Base-by-base conservation (phyloP, 92 coral and sea anemone genomes). In the Pocillopora meandrina region DNA sequence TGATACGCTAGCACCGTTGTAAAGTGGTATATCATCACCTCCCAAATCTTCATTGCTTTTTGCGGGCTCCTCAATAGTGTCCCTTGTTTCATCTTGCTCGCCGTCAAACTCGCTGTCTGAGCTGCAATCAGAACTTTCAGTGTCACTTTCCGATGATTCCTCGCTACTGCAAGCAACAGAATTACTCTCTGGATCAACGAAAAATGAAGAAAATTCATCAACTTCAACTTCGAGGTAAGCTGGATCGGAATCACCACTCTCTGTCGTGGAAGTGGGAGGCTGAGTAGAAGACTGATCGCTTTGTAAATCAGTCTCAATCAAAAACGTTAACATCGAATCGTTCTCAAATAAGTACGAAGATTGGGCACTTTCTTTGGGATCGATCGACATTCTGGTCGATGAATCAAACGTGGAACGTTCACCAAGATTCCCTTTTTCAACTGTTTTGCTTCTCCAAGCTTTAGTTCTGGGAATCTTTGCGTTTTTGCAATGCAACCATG, bases 1-100 rank as follows among this genome's bases (percentile, higher is more conserved):
- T 7, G 87, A 81, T 34, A 86, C 90, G 16, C 60, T 79, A 12
- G 90, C 82, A n/a, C 90, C 89, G 12, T 86, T 73, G 79, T 87
- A 89, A 16, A 87, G 74, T 10, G 89, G 88, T 20, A 87, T 80
- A 36, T 72, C 76, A 19, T 75, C 77, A 75, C 76, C 88, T 9
- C 19, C n/a, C 12, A 23, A 15, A 63, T 74, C 61, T n/a, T 69
- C 35, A 31, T 58, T 61, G 42, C 21, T 36, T 49, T 12, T 80
- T 56, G 34, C 47, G 55, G 57, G 36, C 57, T 57, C 23, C 11
- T 84, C 74, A 12, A 34, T 61, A 76, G 11, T 0, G 77, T 70
- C 69, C 12, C 71, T 58, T 57, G 36, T 55, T 77, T 85, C 83
- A 84, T 75, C 87, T 61, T 82, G 19, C 18, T 82, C 69, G 67